These are phyloP conservation scores for Pantherophis vulpinus DNA, from an alignment of 2,797 vertebrate species.

Conservation along the genomic window DNA sequence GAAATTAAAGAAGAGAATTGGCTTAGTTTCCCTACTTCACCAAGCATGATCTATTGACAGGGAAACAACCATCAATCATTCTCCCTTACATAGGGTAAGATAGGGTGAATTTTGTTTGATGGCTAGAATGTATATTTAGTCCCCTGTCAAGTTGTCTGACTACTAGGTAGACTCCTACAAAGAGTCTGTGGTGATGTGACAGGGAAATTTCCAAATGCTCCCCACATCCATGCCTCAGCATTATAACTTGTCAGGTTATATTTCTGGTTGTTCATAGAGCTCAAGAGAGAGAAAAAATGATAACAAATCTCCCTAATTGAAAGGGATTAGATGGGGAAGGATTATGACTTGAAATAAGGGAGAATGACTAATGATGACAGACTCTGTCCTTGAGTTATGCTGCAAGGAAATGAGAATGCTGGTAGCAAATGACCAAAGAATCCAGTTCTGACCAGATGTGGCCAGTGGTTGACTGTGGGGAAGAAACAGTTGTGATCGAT, in stretches of 20 bases:
- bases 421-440: neutral
- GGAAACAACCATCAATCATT: neutral
- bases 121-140: neutral
- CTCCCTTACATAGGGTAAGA: neutral
- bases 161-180: neutral
- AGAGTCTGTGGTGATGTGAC: neutral
- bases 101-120: neutral
- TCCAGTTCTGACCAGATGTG: neutral
- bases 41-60: neutral
- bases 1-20: neutral
- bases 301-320: neutral
- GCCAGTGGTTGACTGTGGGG: neutral
- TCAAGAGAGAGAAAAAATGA: neutral
- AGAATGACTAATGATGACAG: neutral
- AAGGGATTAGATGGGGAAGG: neutral
- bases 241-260: neutral
- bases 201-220: neutral
- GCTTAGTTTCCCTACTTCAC: neutral
- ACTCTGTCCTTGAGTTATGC: neutral
- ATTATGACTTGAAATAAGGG: neutral
- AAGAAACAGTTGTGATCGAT: neutral
- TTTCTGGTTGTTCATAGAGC: neutral
- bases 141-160: neutral
- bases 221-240: neutral
- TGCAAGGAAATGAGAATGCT: neutral